A percentile compares a stretch with the other conserved stretches of the same genome.
Evolutionary conservation across 2,797 vertebrate species (phyloP).

Genomic region (Spatula clypeata): DNA sequence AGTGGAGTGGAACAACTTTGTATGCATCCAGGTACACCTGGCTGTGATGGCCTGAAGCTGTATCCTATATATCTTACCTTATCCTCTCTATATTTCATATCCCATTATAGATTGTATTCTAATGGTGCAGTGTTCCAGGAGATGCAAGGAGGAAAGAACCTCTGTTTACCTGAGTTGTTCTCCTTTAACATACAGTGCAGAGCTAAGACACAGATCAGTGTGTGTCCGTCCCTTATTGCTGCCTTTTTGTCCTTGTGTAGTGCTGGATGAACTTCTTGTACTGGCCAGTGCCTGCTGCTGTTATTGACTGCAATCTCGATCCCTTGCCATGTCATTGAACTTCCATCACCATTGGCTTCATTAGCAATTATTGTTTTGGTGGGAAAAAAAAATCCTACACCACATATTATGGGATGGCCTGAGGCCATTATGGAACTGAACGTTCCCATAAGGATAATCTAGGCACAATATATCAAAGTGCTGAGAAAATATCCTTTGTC

Average conservation of each 20-base stretch:
- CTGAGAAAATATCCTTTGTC: conserved; percentile 79
- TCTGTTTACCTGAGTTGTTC: not conserved
- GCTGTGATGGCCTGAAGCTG: not conserved
- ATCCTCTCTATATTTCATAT: not conserved
- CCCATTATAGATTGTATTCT: not conserved
- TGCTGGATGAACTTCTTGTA: conserved; percentile 3
- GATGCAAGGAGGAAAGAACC: not conserved
- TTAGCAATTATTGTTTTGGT: conserved; percentile 74
- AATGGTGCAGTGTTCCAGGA: not conserved
- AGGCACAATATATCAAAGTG: conserved; percentile 68
- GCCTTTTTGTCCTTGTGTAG: conserved; percentile 15
- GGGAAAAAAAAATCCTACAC: conserved; percentile 37
- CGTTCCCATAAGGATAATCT: conserved; percentile 72
- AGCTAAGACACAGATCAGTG: not conserved
- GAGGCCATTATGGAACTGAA: conserved; percentile 60
- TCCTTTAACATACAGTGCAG: not conserved
- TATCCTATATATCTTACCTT: not conserved
- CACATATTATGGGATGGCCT: conserved; percentile 61
- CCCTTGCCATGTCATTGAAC: conserved; percentile 67
- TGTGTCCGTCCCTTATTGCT: not conserved
- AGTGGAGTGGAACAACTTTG: not conserved
- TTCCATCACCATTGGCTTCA: conserved; percentile 63
- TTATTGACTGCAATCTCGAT: conserved; percentile 48
- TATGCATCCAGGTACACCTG: not conserved
- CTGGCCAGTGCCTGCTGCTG: conserved; percentile 8